Conservation (phyloP, 2,797 vertebrate genomes). For the Coregonus suidteri region DNA sequence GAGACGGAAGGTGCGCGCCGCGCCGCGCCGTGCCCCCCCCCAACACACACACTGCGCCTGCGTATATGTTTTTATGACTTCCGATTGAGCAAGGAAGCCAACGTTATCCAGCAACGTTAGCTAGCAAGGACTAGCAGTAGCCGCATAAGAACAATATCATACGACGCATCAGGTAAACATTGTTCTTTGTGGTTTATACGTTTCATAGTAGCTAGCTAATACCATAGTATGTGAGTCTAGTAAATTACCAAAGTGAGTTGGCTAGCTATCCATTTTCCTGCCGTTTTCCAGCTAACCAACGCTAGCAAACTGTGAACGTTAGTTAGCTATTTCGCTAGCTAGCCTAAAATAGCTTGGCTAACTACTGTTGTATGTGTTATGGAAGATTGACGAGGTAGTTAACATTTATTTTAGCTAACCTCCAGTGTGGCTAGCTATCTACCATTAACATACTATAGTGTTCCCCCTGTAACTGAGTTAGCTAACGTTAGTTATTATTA, state of each 20-base stretch:
- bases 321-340: too few species aligned
- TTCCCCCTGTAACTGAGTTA: neutral
- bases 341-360: too few species aligned
- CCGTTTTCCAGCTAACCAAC: too few species aligned
- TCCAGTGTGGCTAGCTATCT: neutral
- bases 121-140: constrained; percentile 7
- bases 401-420: neutral
- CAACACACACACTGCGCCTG: too few species aligned
- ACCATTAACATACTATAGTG: too few species aligned
- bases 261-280: neutral
- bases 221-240: neutral
- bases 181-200: neutral
- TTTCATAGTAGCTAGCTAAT: too few species aligned
- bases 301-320: too few species aligned
- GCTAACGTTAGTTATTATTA: neutral
- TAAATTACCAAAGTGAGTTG: neutral
- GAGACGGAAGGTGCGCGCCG: too few species aligned
- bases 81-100: neutral
- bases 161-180: constrained; percentile 45
- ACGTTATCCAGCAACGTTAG: neutral
- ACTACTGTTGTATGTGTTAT: too few species aligned
- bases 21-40: too few species aligned
- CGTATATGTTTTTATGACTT: too few species aligned
- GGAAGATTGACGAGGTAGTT: too few species aligned
- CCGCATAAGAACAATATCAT: neutral